phyloP scores from a whole-genome alignment of 1,140 invertebrate species.

The Paralvinella palmiformis region DNA sequence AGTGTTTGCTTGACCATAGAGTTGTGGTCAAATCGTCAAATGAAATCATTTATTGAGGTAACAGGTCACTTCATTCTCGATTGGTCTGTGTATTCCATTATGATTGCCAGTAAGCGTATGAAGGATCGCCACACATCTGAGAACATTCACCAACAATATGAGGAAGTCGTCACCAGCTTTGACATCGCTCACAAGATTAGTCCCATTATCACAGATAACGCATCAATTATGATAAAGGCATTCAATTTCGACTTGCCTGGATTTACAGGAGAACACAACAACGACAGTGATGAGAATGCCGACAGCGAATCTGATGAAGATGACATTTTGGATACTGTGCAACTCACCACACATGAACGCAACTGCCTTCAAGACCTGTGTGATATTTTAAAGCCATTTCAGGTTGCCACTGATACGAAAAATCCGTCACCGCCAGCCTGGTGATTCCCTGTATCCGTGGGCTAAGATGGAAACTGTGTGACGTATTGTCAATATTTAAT shows the following conservation, averaged over 20 bases:
- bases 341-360: too few relatives aligned
- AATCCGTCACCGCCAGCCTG: too few relatives aligned
- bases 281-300: too few relatives aligned
- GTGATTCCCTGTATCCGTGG: too few relatives aligned
- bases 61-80: neutral
- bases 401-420: too few relatives aligned
- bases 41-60: neutral
- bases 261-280: too few relatives aligned
- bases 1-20: neutral
- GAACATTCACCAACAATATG: conserved; percentile 1
- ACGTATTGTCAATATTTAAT: too few relatives aligned
- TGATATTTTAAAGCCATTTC: too few relatives aligned
- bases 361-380: too few relatives aligned
- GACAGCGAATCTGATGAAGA: too few relatives aligned
- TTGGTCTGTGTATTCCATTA: neutral
- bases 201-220: neutral
- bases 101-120: neutral
- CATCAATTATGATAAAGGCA: neutral
- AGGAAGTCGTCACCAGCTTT: neutral
- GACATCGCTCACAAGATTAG: conserved; percentile 1
- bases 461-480: too few relatives aligned
- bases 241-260: neutral
- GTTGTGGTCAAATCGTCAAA: conserved; percentile 1
- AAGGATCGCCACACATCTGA: neutral
- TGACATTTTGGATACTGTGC: too few relatives aligned